phyloP scores from a whole-genome alignment of 2,888 invertebrate genomes.

The Deilephila elpenor region DNA sequence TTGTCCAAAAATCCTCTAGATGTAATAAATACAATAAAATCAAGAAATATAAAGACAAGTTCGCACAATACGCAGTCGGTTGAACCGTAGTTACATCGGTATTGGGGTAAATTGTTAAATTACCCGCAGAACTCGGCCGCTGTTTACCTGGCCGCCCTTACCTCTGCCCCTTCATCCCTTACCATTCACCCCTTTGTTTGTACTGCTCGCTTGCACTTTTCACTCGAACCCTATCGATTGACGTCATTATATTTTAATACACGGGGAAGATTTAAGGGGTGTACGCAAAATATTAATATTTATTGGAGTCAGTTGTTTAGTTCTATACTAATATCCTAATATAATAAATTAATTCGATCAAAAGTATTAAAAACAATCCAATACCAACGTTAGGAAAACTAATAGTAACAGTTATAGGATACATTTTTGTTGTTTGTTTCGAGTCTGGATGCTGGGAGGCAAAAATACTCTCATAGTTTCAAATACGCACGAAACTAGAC shows the following conservation, averaged over 20 bases:
- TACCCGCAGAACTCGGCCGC: slow-evolving; percentile 65
- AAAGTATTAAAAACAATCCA: too few species aligned
- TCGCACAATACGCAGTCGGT: slow-evolving; percentile 30
- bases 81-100: slow-evolving; percentile 30
- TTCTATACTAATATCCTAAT: background rate
- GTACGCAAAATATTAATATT: background rate
- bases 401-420: too few species aligned
- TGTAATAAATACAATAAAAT: background rate
- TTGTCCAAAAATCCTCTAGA: background rate
- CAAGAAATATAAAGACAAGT: slow-evolving; percentile 26
- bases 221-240: slow-evolving; percentile 64
- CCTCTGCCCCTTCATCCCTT: slow-evolving; percentile 31
- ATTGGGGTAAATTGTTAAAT: slow-evolving; percentile 75
- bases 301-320: background rate
- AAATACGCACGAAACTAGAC: too few species aligned
- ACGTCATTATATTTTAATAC: slow-evolving; percentile 56
- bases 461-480: too few species aligned
- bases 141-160: slow-evolving; percentile 67
- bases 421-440: too few species aligned
- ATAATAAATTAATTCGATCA: too few species aligned
- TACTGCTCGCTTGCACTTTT: slow-evolving; percentile 62
- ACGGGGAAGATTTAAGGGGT: background rate
- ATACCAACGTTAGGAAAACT: too few species aligned
- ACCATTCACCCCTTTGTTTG: slow-evolving; percentile 48
- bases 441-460: too few species aligned